phyloP scores from a whole-genome alignment of 2,113 vertebrate species.

The Hymenochirus boettgeri region DNA sequence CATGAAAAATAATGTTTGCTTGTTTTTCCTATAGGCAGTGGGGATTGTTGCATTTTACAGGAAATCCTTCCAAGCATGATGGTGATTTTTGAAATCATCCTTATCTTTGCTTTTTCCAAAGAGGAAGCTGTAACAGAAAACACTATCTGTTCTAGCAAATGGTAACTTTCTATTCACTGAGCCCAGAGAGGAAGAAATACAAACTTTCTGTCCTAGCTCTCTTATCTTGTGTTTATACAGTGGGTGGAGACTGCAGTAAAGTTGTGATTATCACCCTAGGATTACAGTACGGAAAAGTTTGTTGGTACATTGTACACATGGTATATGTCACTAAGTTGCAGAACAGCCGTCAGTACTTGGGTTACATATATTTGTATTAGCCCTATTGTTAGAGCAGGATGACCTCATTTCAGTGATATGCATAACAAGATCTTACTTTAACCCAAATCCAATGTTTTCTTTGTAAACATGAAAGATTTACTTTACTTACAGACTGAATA shows the following conservation, averaged over 20 bases:
- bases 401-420: neutral
- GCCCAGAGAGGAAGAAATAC: constrained; percentile 2
- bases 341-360: neutral
- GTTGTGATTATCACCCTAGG: neutral
- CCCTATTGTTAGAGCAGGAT: neutral
- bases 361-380: neutral
- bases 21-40: constrained; percentile 13
- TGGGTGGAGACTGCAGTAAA: constrained; percentile 13
- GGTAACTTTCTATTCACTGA: neutral
- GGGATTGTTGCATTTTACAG: constrained; percentile 23
- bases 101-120: constrained; percentile 27
- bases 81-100: constrained; percentile 20
- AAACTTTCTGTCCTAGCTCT: neutral
- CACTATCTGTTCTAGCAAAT: constrained; percentile 15
- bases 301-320: neutral
- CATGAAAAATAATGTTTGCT: constrained; percentile 3
- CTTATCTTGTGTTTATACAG: constrained; percentile 24
- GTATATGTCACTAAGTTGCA: neutral
- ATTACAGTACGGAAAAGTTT: neutral
- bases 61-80: constrained; percentile 29
- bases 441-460: neutral
- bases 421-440: neutral
- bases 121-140: constrained; percentile 28
- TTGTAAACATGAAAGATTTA: neutral
- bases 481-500: neutral